Evolutionary conservation across 1,140 invertebrate genomes (phyloP), one percentile per base, ranked within the genome.

Genomic region (Euwallacea fornicatus): DNA sequence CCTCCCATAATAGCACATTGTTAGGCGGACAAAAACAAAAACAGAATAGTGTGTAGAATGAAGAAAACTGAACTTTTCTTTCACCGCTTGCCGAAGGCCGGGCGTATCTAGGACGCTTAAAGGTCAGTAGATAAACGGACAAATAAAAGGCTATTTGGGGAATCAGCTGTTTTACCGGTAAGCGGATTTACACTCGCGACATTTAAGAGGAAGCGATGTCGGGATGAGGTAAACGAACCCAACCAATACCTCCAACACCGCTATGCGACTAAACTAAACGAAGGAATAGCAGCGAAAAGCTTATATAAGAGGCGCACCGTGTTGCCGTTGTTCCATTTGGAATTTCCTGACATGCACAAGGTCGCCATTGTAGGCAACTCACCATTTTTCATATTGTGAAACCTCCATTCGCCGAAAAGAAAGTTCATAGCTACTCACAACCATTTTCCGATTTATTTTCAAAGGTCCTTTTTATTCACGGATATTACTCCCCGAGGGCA

Each of bases 141-240:
- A 50, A 50, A 10, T 10, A 50, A 50, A 50, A 10, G 13, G 13
- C 46, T 11, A 61, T 42, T 50, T 61, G 6, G 56, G 16, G 16
- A 64, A 66, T 66, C 64, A 66, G 64, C 64, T 66, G 64, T 66
- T 66, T 66, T 66, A 43, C 64, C 64, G 64, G 64, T 63, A 50
- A 13, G 55, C 16, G 10, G 55, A 16, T 58, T 58, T 58, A 50
- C 46, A 50, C 46, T 50, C 46, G 46, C 46, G 46, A 50, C 13
- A 50, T 10, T 58, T 21, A 10, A 15, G n/a, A 10, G 55, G 55
- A 58, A 11, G n/a, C n/a, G 21, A 7, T 43, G 10, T 41, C 11
- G 42, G 11, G 21, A 33, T 9, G 44, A 66, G 47, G 64, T 65
- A 66, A 55, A 43, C 64, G 64, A 8, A 50, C 64, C 13, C 47